phyloP scores from a whole-genome alignment of 2,113 vertebrate genomes.

The Martes martes region DNA sequence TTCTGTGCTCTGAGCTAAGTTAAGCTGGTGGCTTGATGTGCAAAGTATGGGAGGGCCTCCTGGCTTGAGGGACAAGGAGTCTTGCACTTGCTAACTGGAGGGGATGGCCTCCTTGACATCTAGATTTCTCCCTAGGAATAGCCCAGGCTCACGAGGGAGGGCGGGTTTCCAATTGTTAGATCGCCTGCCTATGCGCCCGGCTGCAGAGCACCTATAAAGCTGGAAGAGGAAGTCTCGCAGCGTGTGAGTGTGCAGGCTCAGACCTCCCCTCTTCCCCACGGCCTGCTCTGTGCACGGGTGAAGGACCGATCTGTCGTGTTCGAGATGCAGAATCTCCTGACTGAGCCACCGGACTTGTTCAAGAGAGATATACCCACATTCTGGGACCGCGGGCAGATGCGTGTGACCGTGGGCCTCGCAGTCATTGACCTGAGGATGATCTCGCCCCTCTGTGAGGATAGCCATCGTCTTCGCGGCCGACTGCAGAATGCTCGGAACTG shows the following conservation, averaged over 20 bases:
- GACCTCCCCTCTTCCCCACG: accelerated
- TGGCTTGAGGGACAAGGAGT: background rate
- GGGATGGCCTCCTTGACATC: accelerated
- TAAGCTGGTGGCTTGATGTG: background rate
- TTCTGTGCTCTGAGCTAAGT: background rate
- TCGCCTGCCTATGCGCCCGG: background rate
- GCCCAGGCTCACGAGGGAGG: background rate
- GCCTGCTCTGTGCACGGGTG: accelerated
- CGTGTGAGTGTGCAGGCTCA: background rate
- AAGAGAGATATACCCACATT: background rate
- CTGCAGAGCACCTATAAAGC: background rate
- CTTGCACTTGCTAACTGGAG: too few species aligned
- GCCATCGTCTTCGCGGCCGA: accelerated
- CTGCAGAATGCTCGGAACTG: accelerated
- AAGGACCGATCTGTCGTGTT: background rate
- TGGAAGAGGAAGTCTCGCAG: background rate
- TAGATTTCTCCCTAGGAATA: background rate
- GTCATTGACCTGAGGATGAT: background rate
- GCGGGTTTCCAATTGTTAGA: background rate
- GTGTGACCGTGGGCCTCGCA: background rate
- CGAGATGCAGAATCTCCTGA: background rate
- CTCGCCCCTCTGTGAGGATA: background rate
- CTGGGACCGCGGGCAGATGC: background rate
- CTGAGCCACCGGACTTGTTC: background rate
- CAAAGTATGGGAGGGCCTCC: background rate